Conservation (phyloP, 2,797 vertebrate genomes). For the Leptoclinus maculatus region DNA sequence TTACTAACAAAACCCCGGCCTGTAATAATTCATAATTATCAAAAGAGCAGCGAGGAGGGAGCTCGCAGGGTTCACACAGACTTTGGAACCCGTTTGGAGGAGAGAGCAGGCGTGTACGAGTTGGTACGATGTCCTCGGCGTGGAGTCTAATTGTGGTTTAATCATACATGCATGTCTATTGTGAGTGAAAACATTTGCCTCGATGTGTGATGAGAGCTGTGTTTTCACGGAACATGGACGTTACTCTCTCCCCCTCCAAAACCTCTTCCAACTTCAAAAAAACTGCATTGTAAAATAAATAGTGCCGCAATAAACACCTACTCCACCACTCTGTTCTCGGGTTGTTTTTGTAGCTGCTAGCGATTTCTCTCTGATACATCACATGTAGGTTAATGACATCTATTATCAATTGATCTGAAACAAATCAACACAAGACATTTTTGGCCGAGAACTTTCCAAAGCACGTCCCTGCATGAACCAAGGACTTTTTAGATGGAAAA, state of each 20-base stretch:
- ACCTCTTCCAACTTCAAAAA: constrained; percentile 54
- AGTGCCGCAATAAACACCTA: constrained; percentile 63
- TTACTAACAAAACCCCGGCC: constrained; percentile 74
- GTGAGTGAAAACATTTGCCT: constrained; percentile 67
- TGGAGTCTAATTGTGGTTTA: constrained; percentile 62
- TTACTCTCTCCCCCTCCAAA: constrained; percentile 42
- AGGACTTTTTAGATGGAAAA: neutral
- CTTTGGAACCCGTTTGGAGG: constrained; percentile 39
- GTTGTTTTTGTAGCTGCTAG: constrained; percentile 67
- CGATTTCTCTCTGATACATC: constrained; percentile 47
- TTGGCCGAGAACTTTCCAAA: constrained; percentile 14
- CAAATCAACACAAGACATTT: constrained; percentile 48
- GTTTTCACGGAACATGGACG: constrained; percentile 37
- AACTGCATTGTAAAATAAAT: constrained; percentile 60
- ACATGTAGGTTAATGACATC: constrained; percentile 53
- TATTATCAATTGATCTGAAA: constrained; percentile 62
- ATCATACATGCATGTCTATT: constrained; percentile 62
- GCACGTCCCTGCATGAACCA: constrained; percentile 33
- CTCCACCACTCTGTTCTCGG: constrained; percentile 16
- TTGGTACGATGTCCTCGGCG: constrained; percentile 44
- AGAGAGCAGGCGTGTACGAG: constrained; percentile 30
- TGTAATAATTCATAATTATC: constrained; percentile 83
- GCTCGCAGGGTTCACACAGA: constrained; percentile 63
- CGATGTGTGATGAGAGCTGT: constrained; percentile 49
- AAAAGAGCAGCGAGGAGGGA: constrained; percentile 68